Base-by-base conservation (phyloP, 2,797 vertebrate genomes). In the Acanthurus leucopareius region DNA sequence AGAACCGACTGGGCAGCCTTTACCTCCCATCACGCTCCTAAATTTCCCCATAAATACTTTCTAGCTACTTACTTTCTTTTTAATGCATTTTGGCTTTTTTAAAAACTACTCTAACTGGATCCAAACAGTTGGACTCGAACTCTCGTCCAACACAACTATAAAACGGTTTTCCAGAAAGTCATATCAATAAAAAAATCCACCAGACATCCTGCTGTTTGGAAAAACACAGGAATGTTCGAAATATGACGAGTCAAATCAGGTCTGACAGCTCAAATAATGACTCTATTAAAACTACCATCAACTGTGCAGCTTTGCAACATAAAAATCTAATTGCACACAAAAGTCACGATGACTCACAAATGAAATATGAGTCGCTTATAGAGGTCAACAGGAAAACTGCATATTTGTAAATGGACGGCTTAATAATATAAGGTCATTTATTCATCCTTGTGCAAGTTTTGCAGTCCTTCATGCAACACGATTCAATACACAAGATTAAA, bases 51-150 rank as follows among this genome's bases (percentile, higher is more conserved):
- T 32, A 4, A 20, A 42, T 25, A 44, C 15, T 5, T 51, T 67
- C 5, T 28, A 7, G 44, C 15, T 51, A 16, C 16, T 44, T 58
- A 53, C 3, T 32, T 20, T 10, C 51, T 45, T 52, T 22, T 58
- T 38, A 42, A n/a, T n/a, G 7, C 35, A 49, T 44, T 47, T 10
- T 44, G 45, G 13, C 45, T 65, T 66, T 44, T 70, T 74, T 25
- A 2, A 25, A 25, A 75, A 52, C 7, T 6, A 25, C 15, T 28
- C 13, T 48, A 17, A 64, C 35, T 0, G 16, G 52, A 40, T 63
- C 44, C 44, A 73, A 25, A 61, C 8, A 45, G 10, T 28, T 75
- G 40, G 63, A 53, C 0, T 16, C 68, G 9, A 22, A 53, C 32
- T 64, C 70, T 67, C 4, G 49, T 40, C 45, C 61, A 49, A 32